Conservation (phyloP, 2,888 invertebrate genomes). For the Pasiphila rectangulata region DNA sequence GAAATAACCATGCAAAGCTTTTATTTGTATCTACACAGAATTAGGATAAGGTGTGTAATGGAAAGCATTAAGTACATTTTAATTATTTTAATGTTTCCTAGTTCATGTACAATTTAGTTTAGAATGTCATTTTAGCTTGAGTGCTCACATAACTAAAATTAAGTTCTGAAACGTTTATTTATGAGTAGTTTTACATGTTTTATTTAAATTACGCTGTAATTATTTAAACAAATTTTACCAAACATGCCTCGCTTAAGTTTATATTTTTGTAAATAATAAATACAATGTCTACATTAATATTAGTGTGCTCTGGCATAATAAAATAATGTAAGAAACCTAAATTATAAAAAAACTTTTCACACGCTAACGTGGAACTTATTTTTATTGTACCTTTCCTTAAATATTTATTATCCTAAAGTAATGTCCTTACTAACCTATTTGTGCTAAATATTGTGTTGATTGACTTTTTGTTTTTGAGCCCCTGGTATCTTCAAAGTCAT, state of each 20-base stretch:
- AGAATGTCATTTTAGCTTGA: conserved; percentile 25
- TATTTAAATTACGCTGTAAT: conserved; percentile 50
- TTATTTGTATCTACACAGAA: conserved; percentile 29
- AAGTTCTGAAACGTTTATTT: conserved; percentile 21
- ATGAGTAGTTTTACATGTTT: conserved; percentile 45
- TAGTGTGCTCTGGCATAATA: conserved; percentile 75
- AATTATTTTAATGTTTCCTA: conserved; percentile 52
- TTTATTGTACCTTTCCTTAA: conserved; percentile 23
- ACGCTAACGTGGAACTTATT: conserved; percentile 43
- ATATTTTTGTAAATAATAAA: conserved; percentile 62
- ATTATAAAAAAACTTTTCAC: conserved; percentile 71
- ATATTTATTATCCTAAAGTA: too few species aligned
- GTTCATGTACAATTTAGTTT: conserved; percentile 57
- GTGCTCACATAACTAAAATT: conserved; percentile 16
- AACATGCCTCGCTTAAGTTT: conserved; percentile 79
- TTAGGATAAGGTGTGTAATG: conserved; percentile 41
- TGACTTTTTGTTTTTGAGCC: too few species aligned
- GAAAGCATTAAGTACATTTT: conserved; percentile 35
- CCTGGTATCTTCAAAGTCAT: too few species aligned
- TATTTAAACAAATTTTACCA: conserved; percentile 73
- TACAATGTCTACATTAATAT: conserved; percentile 39
- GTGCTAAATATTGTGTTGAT: too few species aligned
- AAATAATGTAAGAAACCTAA: conserved; percentile 44
- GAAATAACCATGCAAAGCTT: conserved; percentile 27
- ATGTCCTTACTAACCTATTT: too few species aligned